Percentiles rank a stretch among this genome's conserved stretches.
phyloP scores from a whole-genome alignment of 1,140 invertebrate genomes.

The Pseudoatta argentina region DNA sequence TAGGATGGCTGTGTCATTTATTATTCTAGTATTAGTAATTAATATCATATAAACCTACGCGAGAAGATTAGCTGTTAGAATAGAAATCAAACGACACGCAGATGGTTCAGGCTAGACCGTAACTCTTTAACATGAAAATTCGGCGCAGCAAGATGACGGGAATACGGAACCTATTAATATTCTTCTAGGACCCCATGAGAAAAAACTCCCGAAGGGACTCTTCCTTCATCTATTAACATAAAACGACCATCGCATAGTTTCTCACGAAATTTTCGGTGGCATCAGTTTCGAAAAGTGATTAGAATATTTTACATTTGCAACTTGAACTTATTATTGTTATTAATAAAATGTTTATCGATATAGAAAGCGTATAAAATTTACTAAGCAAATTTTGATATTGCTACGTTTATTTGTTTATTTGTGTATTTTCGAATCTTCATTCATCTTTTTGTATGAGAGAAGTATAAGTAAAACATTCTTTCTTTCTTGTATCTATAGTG shows the following conservation, averaged over 20 bases:
- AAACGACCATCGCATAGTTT: slow-evolving; percentile 67
- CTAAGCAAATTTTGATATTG: not conserved
- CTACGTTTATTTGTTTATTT: slow-evolving; percentile 25
- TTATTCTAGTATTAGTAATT: slow-evolving; percentile 60
- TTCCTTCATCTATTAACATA: slow-evolving; percentile 73
- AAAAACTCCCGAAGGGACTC: slow-evolving; percentile 68
- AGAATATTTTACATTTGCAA: slow-evolving; percentile 10
- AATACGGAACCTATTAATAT: slow-evolving; percentile 72
- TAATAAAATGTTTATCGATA: not conserved
- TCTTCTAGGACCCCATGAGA: slow-evolving; percentile 73
- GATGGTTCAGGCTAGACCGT: slow-evolving; percentile 64
- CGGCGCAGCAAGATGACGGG: slow-evolving; percentile 62
- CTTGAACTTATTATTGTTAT: not conserved
- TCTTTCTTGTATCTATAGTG: not conserved
- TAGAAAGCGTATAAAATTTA: not conserved
- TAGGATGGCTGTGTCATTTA: slow-evolving; percentile 49
- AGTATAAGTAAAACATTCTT: not conserved
- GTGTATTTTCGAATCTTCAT: not conserved
- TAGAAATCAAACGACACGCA: slow-evolving; percentile 59
- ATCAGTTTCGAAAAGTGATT: slow-evolving; percentile 14
- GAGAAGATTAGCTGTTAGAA: slow-evolving; percentile 54
- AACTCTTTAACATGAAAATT: slow-evolving; percentile 72
- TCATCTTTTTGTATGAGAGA: not conserved
- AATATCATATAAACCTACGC: slow-evolving; percentile 34
- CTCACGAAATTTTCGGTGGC: slow-evolving; percentile 60